These are phyloP conservation scores for Drosophila cardini DNA, from an alignment of 1,140 invertebrate species.

Conservation along the genomic window DNA sequence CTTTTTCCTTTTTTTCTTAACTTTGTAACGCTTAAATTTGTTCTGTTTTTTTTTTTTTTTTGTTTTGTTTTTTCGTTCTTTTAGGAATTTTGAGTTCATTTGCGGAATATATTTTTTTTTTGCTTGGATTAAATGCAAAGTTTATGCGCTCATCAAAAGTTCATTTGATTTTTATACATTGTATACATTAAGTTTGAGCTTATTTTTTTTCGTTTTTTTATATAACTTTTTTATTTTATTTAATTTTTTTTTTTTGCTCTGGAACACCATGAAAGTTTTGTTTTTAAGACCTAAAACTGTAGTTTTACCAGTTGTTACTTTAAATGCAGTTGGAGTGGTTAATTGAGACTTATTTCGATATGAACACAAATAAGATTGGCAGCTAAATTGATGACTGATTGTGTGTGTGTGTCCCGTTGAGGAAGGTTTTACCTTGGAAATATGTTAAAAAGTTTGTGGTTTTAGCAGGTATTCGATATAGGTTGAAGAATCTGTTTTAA, in stretches of 20 bases:
- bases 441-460: neutral
- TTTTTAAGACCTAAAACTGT: slow-evolving; percentile 52
- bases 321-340: slow-evolving; percentile 40
- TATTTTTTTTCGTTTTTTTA: slow-evolving; percentile 10
- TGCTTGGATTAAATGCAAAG: slow-evolving; percentile 34
- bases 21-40: slow-evolving; percentile 56
- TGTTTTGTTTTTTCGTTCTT: slow-evolving; percentile 29
- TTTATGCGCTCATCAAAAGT: slow-evolving; percentile 31
- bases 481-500: no score
- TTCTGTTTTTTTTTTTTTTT: slow-evolving; percentile 22
- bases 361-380: slow-evolving; percentile 68
- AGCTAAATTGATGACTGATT: slow-evolving; percentile 27
- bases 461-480: neutral
- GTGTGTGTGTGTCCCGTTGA: slow-evolving; percentile 15
- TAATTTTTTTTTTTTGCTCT: slow-evolving; percentile 36
- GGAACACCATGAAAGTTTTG: slow-evolving; percentile 37
- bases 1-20: slow-evolving; percentile 51
- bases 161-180: slow-evolving; percentile 42
- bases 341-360: slow-evolving; percentile 39
- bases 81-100: slow-evolving; percentile 79
- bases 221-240: neutral
- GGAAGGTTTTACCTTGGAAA: neutral
- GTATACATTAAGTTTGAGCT: slow-evolving; percentile 13
- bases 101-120: slow-evolving; percentile 74
- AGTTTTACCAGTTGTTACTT: slow-evolving; percentile 21